A percentile compares a stretch with the other conserved stretches of the same genome.
Conservation (phyloP, 1,140 invertebrate genomes). For the Drosophila quadrilineata region DNA sequence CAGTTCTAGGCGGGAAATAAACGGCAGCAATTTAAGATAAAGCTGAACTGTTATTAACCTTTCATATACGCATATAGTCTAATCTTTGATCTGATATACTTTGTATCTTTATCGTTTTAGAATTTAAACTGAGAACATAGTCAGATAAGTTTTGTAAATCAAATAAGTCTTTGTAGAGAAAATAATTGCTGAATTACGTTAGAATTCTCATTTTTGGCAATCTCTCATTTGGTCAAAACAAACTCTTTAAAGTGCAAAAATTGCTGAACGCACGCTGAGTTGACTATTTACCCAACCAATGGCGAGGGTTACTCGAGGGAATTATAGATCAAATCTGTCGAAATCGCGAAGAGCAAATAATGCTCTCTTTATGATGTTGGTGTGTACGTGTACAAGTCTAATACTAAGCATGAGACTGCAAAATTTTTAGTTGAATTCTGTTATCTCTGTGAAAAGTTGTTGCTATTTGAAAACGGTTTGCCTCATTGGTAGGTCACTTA, state of each 20-base stretch:
- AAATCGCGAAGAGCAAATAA: too few species aligned
- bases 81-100: too few species aligned
- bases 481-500: background rate
- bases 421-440: slow-evolving; percentile 4
- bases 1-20: too few species aligned
- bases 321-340: background rate
- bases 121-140: too few species aligned
- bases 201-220: background rate
- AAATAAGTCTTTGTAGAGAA: too few species aligned
- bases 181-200: too few species aligned
- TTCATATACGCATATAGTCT: too few species aligned
- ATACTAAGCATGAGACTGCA: slow-evolving; percentile 48
- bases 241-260: background rate
- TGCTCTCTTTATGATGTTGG: background rate
- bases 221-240: background rate
- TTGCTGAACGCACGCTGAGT: slow-evolving; percentile 1
- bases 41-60: too few species aligned
- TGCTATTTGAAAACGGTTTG: slow-evolving; percentile 13
- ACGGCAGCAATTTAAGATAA: too few species aligned
- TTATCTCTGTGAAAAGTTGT: slow-evolving; percentile 26
- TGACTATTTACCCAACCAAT: background rate
- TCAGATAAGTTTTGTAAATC: too few species aligned
- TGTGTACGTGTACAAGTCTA: slow-evolving; percentile 5
- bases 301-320: background rate
- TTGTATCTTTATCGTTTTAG: too few species aligned